Evolutionary conservation across 2,888 invertebrate species (phyloP).

Genomic region (Lissonota sp.): DNA sequence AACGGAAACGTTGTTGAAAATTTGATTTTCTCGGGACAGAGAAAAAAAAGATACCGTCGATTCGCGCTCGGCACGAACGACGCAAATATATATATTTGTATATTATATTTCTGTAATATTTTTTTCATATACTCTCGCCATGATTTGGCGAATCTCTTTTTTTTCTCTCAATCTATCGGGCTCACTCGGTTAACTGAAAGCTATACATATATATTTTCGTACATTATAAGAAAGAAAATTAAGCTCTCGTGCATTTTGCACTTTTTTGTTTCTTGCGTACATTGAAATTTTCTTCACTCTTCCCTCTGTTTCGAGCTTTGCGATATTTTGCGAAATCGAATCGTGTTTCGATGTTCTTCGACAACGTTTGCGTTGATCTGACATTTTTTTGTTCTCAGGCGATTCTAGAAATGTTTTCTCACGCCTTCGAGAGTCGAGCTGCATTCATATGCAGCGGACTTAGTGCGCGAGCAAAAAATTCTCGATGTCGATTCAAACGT

Average conservation of each 20-base stretch:
- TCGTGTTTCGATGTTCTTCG: conserved; percentile 36
- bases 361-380: conserved; percentile 19
- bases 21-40: conserved; percentile 14
- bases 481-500: conserved; percentile 17
- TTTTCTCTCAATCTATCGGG: conserved; percentile 21
- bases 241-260: conserved; percentile 28
- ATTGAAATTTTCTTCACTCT: conserved; percentile 16
- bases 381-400: conserved; percentile 4
- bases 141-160: conserved; percentile 39
- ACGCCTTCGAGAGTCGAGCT: conserved; percentile 9
- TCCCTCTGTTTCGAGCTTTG: conserved; percentile 2
- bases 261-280: conserved; percentile 24
- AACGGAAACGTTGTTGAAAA: conserved; percentile 19
- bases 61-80: conserved; percentile 54
- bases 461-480: conserved; percentile 14
- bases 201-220: conserved; percentile 35
- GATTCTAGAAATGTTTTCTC: too few species aligned
- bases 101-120: conserved; percentile 5
- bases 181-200: conserved; percentile 49
- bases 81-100: conserved; percentile 40
- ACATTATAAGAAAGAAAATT: conserved; percentile 36
- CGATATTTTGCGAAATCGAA: conserved; percentile 50
- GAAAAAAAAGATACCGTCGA: conserved; percentile 26
- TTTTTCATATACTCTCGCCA: conserved; percentile 20
- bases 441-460: conserved; percentile 47